phyloP scores from a whole-genome alignment of 2,888 invertebrate species.

The Notodromas monacha region DNA sequence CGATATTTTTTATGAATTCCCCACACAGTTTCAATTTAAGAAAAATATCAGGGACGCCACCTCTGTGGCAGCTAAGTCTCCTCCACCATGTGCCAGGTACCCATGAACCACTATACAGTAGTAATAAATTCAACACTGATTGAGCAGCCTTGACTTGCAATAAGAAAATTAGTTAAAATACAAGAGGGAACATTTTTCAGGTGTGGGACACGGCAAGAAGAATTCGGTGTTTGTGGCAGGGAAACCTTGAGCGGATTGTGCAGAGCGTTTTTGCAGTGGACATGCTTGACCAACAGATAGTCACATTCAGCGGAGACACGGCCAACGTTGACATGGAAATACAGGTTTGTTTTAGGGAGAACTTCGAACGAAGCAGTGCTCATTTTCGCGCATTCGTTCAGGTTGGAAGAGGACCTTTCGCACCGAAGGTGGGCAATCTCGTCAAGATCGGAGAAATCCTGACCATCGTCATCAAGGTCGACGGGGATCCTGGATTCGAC shows the following conservation, averaged over 20 bases:
- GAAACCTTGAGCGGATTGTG: slow-evolving; percentile 36
- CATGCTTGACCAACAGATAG: slow-evolving; percentile 41
- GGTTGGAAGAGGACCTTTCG: slow-evolving; percentile 38
- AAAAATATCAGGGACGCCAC: no score
- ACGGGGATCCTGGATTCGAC: slow-evolving; percentile 43
- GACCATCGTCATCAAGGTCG: slow-evolving; percentile 43
- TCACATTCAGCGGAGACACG: slow-evolving; percentile 52
- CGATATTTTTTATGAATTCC: no score
- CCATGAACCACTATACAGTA: no score
- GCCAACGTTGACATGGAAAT: slow-evolving; percentile 43
- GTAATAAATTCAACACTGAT: no score
- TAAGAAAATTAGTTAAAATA: no score
- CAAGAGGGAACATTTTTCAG: slow-evolving; percentile 14
- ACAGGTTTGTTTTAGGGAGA: slow-evolving; percentile 16
- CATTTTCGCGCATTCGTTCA: slow-evolving; percentile 10
- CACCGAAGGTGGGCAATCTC: slow-evolving; percentile 35
- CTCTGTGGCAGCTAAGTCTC: no score
- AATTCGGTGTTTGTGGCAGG: slow-evolving; percentile 48
- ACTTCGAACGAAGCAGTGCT: not conserved
- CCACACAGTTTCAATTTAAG: no score
- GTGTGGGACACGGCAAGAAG: slow-evolving; percentile 45
- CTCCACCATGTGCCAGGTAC: no score
- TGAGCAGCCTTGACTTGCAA: no score
- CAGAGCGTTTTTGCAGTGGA: slow-evolving; percentile 39
- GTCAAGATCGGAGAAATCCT: slow-evolving; percentile 48